phyloP scores from a whole-genome alignment of 2,113 vertebrate species.

The Aptenodytes patagonicus region DNA sequence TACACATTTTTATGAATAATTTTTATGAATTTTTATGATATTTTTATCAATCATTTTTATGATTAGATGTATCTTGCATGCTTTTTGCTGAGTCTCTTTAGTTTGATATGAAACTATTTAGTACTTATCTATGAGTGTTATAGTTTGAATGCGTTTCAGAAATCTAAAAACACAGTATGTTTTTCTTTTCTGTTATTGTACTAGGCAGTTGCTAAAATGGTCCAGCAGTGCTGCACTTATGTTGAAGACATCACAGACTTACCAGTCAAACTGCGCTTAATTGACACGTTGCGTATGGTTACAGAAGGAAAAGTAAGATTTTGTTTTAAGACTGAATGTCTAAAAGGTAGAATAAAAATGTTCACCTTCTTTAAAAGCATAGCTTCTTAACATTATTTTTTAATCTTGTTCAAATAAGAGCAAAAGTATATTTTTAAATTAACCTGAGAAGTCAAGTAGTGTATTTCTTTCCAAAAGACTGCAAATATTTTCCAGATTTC shows the following conservation, averaged over 20 bases:
- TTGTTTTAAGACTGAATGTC: conserved; percentile 13
- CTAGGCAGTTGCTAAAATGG: conserved; percentile 99
- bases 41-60: background rate
- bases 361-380: background rate
- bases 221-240: conserved; percentile 96
- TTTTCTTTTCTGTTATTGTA: conserved; percentile 10
- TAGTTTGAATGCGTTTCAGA: background rate
- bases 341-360: conserved; percentile 26
- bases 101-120: background rate
- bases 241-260: conserved; percentile 90
- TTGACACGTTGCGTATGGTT: conserved; percentile 94
- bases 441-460: background rate
- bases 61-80: background rate
- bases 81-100: background rate
- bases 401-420: background rate
- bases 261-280: conserved; percentile 90
- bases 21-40: no score
- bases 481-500: background rate
- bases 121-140: background rate
- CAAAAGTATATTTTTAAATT: background rate
- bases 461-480: background rate
- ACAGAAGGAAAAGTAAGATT: conserved; percentile 94
- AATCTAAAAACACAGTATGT: background rate
- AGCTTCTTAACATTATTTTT: background rate
- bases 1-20: background rate